Conservation (phyloP, 2,797 vertebrate species). For the Pangasius macronema region DNA sequence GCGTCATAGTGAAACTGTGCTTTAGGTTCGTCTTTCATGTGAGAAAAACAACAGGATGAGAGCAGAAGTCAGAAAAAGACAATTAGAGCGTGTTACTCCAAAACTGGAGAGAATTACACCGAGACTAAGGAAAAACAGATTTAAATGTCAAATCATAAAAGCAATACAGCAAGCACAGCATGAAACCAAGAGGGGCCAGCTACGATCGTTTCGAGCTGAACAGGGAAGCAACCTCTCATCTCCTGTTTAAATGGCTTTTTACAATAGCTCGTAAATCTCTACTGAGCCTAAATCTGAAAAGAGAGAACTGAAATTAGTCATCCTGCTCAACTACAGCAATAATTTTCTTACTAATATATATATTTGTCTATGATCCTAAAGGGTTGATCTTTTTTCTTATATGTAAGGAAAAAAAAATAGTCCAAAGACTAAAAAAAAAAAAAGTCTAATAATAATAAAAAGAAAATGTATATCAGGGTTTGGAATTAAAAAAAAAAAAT, state of each 20-base stretch:
- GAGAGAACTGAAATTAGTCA: not conserved
- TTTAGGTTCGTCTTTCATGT: conserved; percentile 60
- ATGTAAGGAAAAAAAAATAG: too few relatives aligned
- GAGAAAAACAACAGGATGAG: conserved; percentile 70
- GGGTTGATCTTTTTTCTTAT: not conserved
- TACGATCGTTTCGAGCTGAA: not conserved
- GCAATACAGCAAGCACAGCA: not conserved
- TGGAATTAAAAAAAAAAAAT: not conserved
- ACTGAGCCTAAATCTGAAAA: not conserved
- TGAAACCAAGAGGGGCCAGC: not conserved
- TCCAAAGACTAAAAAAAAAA: not conserved
- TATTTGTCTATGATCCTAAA: not conserved
- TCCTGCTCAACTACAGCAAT: not conserved
- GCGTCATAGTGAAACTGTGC: conserved; percentile 65
- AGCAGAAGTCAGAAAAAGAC: conserved; percentile 46
- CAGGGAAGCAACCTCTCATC: not conserved
- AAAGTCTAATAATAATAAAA: not conserved
- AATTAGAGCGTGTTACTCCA: conserved; percentile 28
- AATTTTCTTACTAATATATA: not conserved
- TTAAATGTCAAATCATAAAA: conserved; percentile 8
- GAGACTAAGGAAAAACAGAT: conserved; percentile 29
- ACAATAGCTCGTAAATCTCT: not conserved
- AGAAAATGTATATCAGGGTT: not conserved
- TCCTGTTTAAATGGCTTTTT: not conserved
- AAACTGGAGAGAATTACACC: conserved; percentile 24